Conservation (phyloP, 2,797 vertebrate genomes). For the Ictinia mississippiensis region DNA sequence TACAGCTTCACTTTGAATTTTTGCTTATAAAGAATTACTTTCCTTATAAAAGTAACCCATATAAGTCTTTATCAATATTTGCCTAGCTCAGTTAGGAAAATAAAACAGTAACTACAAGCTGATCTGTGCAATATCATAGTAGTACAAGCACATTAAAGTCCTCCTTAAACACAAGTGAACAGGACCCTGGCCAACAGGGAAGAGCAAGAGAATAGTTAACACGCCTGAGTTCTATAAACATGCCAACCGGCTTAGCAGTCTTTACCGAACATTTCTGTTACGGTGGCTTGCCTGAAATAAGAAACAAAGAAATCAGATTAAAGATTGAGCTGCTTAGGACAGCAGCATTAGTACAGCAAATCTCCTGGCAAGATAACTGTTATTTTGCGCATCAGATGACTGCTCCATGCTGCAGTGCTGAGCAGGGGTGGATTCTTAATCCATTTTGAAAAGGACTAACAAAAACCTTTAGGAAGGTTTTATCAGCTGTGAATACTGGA, state of each 20-base stretch:
- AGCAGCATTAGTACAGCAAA: not conserved
- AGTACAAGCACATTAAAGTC: not conserved
- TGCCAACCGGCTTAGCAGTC: slow-evolving; percentile 7
- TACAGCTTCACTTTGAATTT: slow-evolving; percentile 7
- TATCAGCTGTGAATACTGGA: not conserved
- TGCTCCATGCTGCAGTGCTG: not conserved
- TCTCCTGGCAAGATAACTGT: not conserved
- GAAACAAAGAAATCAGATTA: slow-evolving; percentile 45
- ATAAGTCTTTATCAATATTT: slow-evolving; percentile 1
- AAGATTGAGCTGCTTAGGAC: slow-evolving; percentile 8
- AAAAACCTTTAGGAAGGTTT: slow-evolving; percentile 9
- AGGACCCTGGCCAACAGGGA: not conserved
- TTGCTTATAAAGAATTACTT: slow-evolving; percentile 33
- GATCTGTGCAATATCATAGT: not conserved
- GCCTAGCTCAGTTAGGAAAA: slow-evolving; percentile 26
- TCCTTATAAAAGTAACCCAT: not conserved
- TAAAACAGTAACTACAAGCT: not conserved
- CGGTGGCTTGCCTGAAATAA: not conserved
- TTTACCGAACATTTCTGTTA: not conserved
- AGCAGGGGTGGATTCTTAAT: not conserved
- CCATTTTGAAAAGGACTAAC: not conserved
- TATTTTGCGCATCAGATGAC: not conserved
- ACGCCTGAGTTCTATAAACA: not conserved
- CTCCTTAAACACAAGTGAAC: not conserved
- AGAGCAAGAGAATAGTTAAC: not conserved